Evolutionary conservation across 2,888 invertebrate genomes (phyloP), one percentile per base, ranked within the genome.

Genomic region (Sepioteuthis lessoniana): DNA sequence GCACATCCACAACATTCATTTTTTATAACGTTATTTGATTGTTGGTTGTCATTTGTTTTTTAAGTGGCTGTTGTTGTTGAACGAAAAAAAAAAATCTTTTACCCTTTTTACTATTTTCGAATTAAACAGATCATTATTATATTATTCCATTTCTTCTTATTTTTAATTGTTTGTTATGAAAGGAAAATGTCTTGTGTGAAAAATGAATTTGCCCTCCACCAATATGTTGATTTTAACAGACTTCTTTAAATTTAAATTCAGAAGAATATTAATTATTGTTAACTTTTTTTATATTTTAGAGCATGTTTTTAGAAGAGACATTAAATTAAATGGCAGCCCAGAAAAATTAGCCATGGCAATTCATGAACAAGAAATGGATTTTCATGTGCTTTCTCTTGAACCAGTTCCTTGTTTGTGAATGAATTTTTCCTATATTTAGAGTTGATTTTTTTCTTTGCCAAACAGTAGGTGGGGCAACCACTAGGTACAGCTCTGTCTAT

Each of bases 61-160:
- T 35, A 76, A 76, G 76, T 76, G 76, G 76, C 76, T 76, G 76
- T 76, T 76, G 76, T 76, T 76, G 76, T 76, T 76, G 76, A 76
- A 76, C n/a, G 19, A 76, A 76, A 76, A 76, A 31, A 31, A 31
- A 28, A 55, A 35, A 76, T 16, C n/a, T n/a, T 35, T 35, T 76
- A 76, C n/a, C 76, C 76, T 76, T 76, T 76, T 76, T 76, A 76
- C 76, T 76, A 76, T 76, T 76, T 76, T 76, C 76, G n/a, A 76
- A 76, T 76, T 76, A 76, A 76, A 76, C 76, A 76, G 35, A 76
- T 55, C 55, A 55, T 55, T 55, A 55, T 55, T 55, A 55, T 76
- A 76, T 76, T n/a, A 76, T 76, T 35, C 76, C 76, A 76, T 76
- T 76, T 76, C 35, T 76, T 76, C 76, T 76, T 76, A 35, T 76